Evolutionary conservation across 2,888 invertebrate genomes (phyloP).

Genomic region (Periphyllus acericola): DNA sequence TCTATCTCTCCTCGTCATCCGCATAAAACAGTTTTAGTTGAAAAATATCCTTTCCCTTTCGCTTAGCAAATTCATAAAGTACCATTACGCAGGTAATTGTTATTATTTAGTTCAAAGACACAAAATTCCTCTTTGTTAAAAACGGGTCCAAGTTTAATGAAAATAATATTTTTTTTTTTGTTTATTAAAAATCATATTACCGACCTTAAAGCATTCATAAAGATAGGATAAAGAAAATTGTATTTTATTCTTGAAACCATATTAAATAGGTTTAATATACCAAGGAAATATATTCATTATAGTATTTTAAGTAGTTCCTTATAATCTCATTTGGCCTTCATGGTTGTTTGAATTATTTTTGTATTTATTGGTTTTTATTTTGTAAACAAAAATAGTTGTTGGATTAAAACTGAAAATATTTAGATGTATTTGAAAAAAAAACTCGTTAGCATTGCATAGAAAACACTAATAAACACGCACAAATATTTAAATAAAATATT

Average conservation of each 20-base stretch:
- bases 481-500: no score
- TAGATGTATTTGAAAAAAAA: no score
- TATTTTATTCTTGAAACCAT: background rate
- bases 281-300: background rate
- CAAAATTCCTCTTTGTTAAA: background rate
- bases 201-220: no score
- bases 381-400: background rate
- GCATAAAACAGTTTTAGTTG: background rate
- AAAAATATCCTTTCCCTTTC: conserved; percentile 53
- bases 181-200: no score
- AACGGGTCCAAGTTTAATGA: background rate
- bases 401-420: background rate
- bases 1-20: conserved; percentile 19
- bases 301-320: background rate
- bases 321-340: background rate
- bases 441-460: no score
- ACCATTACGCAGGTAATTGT: conserved; percentile 1
- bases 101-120: background rate
- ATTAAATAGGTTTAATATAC: background rate
- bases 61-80: background rate
- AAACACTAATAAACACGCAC: no score
- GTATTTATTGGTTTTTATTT: background rate
- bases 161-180: background rate
- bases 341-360: background rate
- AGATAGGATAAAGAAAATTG: no score